Base-by-base conservation (phyloP, 2,113 vertebrate genomes). In the Microtus oregoni region DNA sequence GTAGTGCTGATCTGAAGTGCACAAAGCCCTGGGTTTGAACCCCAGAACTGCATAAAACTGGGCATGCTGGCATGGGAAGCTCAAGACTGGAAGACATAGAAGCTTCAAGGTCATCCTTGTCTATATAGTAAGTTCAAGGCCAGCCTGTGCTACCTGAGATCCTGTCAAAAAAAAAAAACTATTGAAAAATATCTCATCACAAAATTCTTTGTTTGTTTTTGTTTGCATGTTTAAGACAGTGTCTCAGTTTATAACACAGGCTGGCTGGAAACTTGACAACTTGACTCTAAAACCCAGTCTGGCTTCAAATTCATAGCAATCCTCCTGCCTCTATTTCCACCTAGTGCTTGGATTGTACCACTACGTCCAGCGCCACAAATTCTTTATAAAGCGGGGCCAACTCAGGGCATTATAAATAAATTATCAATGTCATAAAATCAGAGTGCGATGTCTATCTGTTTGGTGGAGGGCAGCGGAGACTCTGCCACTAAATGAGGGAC, bases 401-500 rank as follows among this genome's bases (percentile, higher is more conserved):
- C 15, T 38, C 73, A 32, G 65, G 47, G 15, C 50, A 47, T 52
- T 30, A 77, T 81, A 79, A 1, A 93, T 38, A 11, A 72, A 92
- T 73, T 75, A 72, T 50, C 44, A 6, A 26, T 24, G 26, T 30
- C 79, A 55, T 63, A 52, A 38, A 28, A 55, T 65, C 28, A 19
- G 55, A 86, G 73, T 5, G 19, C 17, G 22, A 82, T 82, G 61
- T 76, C 76, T 41, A 58, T 79, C 44, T 91, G 30, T 82, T 38
- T 76, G 58, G 58, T 44, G 20, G 58, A 47, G 3, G 72, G 28
- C 0, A 10, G 7, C 1, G 0, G 11, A 12, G 73, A 41, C 32
- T 19, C 75, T 91, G 90, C 95, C 96, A 86, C 82, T 28, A 89
- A 96, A 97, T 79, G 63, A 7, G 75, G 76, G 86, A 89, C 58